A percentile compares a stretch with the other conserved stretches of the same genome.
Conservation (phyloP, 2,113 vertebrate species). For the Malurus melanocephalus region DNA sequence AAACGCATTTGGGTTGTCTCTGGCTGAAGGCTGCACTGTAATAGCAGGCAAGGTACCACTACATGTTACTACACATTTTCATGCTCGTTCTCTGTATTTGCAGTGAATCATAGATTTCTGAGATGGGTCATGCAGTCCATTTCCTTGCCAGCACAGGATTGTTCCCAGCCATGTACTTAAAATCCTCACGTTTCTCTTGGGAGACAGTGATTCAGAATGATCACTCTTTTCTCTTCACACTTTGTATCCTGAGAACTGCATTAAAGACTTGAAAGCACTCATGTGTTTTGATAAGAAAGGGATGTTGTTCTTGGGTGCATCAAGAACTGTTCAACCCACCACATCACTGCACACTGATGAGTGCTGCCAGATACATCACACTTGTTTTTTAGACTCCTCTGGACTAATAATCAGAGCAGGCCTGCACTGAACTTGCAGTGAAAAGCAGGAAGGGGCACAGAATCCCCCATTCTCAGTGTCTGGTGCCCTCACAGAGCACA, state of each 20-base stretch:
- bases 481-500: neutral
- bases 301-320: neutral
- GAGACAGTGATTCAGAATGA: constrained; percentile 29
- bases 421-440: neutral
- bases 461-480: neutral
- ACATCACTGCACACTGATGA: neutral
- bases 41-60: constrained; percentile 10
- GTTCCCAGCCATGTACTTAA: constrained; percentile 30
- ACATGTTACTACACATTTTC: constrained; percentile 53
- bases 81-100: neutral
- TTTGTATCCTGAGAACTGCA: neutral
- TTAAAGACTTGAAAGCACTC: neutral
- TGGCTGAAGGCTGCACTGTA: constrained; percentile 7
- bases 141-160: constrained; percentile 17
- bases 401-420: neutral
- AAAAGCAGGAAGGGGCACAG: neutral
- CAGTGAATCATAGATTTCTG: constrained; percentile 42
- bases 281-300: neutral
- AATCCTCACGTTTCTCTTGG: constrained; percentile 19
- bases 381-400: neutral
- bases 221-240: neutral
- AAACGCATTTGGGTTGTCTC: neutral
- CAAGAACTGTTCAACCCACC: neutral
- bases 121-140: constrained; percentile 36
- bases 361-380: neutral